Conservation (phyloP, 2,888 invertebrate species). For the Pedicia rivosa region DNA sequence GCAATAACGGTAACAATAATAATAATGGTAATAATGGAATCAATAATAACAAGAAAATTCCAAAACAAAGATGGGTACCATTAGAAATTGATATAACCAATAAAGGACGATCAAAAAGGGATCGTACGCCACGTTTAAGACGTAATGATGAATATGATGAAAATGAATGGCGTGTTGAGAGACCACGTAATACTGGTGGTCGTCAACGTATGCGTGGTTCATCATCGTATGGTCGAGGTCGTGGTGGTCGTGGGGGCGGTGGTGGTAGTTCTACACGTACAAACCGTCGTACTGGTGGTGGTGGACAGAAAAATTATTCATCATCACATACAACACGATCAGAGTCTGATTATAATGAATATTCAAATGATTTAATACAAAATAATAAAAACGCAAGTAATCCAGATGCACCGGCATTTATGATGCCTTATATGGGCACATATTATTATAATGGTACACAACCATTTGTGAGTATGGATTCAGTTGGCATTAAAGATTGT, state of each 20-base stretch:
- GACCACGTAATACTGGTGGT: slow-evolving; percentile 18
- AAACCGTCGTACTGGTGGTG: slow-evolving; percentile 29
- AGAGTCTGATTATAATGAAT: slow-evolving; percentile 31
- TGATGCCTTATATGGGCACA: slow-evolving; percentile 26
- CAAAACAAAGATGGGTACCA: slow-evolving; percentile 77
- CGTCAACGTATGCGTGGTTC: slow-evolving; percentile 27
- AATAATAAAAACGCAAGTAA: slow-evolving; percentile 18
- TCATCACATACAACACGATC: slow-evolving; percentile 6
- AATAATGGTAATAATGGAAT: not conserved
- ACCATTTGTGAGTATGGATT: slow-evolving; percentile 28
- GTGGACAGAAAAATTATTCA: too few relatives aligned
- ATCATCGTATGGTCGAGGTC: slow-evolving; percentile 26
- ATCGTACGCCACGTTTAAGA: slow-evolving; percentile 24
- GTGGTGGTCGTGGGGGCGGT: slow-evolving; percentile 35
- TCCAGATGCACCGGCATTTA: slow-evolving; percentile 17
- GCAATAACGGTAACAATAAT: slow-evolving; percentile 3
- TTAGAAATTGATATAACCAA: slow-evolving; percentile 66
- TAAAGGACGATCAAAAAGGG: slow-evolving; percentile 48
- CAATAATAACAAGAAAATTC: slow-evolving; percentile 23
- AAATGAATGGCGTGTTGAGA: slow-evolving; percentile 26
- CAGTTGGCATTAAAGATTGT: slow-evolving; percentile 56
- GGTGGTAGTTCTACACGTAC: slow-evolving; percentile 30
- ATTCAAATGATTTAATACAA: slow-evolving; percentile 31
- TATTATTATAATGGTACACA: slow-evolving; percentile 29
- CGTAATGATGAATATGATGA: slow-evolving; percentile 21